Percentiles rank a stretch among this genome's conserved stretches.
Evolutionary conservation across 2,113 vertebrate genomes (phyloP).

Genomic region (Orthochromis malagaraziensis): DNA sequence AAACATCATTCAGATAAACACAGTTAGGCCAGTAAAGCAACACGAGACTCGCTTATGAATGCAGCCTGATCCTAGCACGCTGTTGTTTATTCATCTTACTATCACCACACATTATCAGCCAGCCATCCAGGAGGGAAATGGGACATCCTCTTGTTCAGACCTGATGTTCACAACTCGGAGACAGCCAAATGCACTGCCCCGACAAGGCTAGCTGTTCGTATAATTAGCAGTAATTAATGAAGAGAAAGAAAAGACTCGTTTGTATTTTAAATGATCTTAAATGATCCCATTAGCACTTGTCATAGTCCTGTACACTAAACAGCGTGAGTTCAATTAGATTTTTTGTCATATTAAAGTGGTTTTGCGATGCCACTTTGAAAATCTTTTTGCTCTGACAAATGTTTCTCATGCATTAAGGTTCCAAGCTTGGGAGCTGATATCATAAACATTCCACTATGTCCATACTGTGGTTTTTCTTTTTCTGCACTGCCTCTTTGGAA

Average conservation of each 20-base stretch:
- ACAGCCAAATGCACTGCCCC: conserved; percentile 81
- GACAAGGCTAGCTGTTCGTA: conserved; percentile 89
- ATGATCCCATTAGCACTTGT: conserved; percentile 99
- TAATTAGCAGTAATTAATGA: conserved; percentile 99
- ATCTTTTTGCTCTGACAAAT: conserved; percentile 4
- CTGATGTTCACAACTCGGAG: conserved; percentile 62
- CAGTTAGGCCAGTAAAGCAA: neutral
- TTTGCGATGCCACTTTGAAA: conserved; percentile 61
- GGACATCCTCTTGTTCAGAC: conserved; percentile 34
- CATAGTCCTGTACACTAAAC: conserved; percentile 98
- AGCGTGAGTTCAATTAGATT: conserved; percentile 97
- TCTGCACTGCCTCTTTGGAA: neutral
- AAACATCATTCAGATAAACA: neutral
- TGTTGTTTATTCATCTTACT: conserved; percentile 4
- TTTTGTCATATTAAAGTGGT: conserved; percentile 84
- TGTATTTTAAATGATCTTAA: conserved; percentile 99
- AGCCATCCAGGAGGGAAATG: conserved; percentile 18
- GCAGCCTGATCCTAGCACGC: neutral
- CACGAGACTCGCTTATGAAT: neutral
- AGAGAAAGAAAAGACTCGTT: conserved; percentile 98
- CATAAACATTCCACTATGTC: neutral
- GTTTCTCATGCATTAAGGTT: neutral
- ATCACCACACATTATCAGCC: neutral
- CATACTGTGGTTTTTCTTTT: neutral
- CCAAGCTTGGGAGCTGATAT: neutral